Evolutionary conservation across 2,113 vertebrate species (phyloP).

Genomic region (Hemiprocne comata): DNA sequence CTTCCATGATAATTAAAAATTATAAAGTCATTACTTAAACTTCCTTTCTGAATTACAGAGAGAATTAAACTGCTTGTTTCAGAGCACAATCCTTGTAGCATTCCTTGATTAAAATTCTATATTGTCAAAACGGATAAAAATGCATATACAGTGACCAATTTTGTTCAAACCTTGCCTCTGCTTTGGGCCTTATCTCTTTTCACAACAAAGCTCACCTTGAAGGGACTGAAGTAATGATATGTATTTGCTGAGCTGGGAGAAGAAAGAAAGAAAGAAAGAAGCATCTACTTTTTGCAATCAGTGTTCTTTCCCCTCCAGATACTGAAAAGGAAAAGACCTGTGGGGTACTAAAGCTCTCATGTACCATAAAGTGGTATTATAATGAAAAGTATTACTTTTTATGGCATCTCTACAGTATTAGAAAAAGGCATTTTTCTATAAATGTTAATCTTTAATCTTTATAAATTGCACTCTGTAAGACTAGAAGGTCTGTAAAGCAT

Average conservation of each 20-base stretch:
- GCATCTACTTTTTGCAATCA: background rate
- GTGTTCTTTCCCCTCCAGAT: constrained; percentile 23
- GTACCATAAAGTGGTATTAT: constrained; percentile 28
- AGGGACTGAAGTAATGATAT: constrained; percentile 3
- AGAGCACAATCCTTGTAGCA: constrained; percentile 31
- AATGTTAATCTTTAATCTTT: constrained; percentile 63
- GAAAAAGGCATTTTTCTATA: constrained; percentile 51
- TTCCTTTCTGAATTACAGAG: constrained; percentile 44
- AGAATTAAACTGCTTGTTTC: constrained; percentile 49
- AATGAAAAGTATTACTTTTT: constrained; percentile 51
- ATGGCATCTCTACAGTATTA: constrained; percentile 22
- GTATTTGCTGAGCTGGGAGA: constrained; percentile 33
- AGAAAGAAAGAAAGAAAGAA: constrained; percentile 29
- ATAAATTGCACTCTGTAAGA: constrained; percentile 39
- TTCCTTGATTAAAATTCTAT: constrained; percentile 64
- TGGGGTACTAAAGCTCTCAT: constrained; percentile 16
- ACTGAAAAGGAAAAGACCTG: constrained; percentile 2
- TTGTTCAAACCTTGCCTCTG: constrained; percentile 3
- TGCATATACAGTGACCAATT: constrained; percentile 1
- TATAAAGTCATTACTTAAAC: constrained; percentile 64
- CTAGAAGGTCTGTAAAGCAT: background rate
- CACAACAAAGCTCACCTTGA: constrained; percentile 27
- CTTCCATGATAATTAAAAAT: constrained; percentile 56
- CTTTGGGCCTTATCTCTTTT: constrained; percentile 30
- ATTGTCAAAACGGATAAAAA: constrained; percentile 19